phyloP scores from a whole-genome alignment of 2,113 vertebrate species.

The Sclerurus mexicanus region DNA sequence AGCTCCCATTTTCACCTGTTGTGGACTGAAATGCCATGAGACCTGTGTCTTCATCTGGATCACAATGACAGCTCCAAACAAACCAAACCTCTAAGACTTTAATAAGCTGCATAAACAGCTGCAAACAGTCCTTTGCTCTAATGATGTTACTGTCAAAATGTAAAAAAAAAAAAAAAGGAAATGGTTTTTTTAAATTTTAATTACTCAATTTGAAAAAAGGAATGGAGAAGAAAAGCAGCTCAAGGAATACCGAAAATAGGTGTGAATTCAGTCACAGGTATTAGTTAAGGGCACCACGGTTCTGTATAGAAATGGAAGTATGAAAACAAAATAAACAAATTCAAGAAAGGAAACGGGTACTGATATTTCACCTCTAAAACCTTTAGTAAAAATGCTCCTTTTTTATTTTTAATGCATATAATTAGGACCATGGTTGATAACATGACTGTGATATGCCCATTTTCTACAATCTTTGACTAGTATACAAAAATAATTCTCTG shows the following conservation, averaged over 20 bases:
- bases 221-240: neutral
- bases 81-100: slow-evolving; percentile 34
- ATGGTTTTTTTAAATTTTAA: neutral
- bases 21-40: neutral
- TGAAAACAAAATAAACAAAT: neutral
- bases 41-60: neutral
- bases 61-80: neutral
- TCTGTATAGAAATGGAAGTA: neutral
- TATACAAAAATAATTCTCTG: slow-evolving; percentile 40
- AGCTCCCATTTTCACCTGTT: slow-evolving; percentile 9
- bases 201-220: slow-evolving; percentile 7
- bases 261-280: neutral
- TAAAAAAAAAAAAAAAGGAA: neutral
- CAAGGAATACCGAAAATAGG: neutral
- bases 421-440: slow-evolving; percentile 27
- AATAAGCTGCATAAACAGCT: slow-evolving; percentile 39
- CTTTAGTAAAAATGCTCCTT: neutral
- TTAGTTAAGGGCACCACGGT: neutral
- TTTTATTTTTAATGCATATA: neutral
- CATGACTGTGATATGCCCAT: neutral
- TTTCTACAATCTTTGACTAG: slow-evolving; percentile 26
- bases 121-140: slow-evolving; percentile 47
- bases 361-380: slow-evolving; percentile 1
- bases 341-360: neutral
- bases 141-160: slow-evolving; percentile 26